Evolutionary conservation across 2,888 invertebrate genomes (phyloP), one percentile per base, ranked within the genome.

Genomic region (Coleophora flavipennella): DNA sequence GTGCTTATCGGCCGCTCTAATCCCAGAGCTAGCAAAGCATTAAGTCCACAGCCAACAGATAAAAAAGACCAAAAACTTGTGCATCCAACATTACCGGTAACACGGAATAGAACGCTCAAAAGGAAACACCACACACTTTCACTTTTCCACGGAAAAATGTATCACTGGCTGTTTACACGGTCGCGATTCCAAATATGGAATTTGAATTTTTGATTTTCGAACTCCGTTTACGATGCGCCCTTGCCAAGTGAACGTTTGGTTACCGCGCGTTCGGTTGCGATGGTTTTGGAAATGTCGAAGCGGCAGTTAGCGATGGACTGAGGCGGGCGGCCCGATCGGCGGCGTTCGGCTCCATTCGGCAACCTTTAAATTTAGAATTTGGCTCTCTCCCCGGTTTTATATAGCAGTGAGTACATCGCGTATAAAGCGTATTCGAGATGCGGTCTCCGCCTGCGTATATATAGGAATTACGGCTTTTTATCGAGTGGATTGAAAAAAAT

Each of bases 311-410:
- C 73, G 74, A 53, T 72, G 74, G 73, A 84, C 83, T 84, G 83
- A 79, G 75, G 75, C 77, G 81, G 80, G 80, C 81, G 81, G 71
- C 70, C 73, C 67, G 55, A 58, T 79, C 81, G 80, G 67, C 46
- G 50, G 62, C 63, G 59, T 59, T 80, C 81, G 83, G 78, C 55
- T 68, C 63, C 68, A 62, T 71, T 84, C 77, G 79, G 70, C 63
- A 63, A 65, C 63, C 73, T 74, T 85, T 87, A 88, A 83, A 85
- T 84, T 87, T 87, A 88, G 88, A 87, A 84, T 81, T 88, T 88
- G 88, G 88, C 88, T 86, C 81, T 83, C 79, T 81, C 86, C 87
- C 87, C 84, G 81, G 84, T 81, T 83, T 83, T 80, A 83, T 83
- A 81, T 84, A 84, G 83, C 72, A 76, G 80, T 83, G 83, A 83